Evolutionary conservation across 2,113 vertebrate species (phyloP).

Genomic region (Physeter macrocephalus): DNA sequence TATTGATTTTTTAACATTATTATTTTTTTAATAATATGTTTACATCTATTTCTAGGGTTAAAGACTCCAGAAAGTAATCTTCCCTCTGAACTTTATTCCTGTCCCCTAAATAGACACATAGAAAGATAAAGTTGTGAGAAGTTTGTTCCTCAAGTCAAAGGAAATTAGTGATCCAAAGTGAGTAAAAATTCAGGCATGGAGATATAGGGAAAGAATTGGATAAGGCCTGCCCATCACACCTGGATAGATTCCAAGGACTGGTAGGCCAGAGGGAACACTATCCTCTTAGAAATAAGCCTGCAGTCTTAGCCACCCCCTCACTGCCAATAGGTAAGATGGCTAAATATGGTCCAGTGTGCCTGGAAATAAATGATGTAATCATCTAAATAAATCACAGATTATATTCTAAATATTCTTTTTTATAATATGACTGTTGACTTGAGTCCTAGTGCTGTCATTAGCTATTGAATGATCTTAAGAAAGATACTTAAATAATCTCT

Average conservation of each 20-base stretch:
- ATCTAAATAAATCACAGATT: background rate
- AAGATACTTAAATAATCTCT: background rate
- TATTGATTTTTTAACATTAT: background rate
- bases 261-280: background rate
- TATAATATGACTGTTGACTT: background rate
- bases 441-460: background rate
- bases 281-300: background rate
- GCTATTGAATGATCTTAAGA: background rate
- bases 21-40: background rate
- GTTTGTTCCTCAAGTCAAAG: background rate
- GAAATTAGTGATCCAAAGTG: background rate
- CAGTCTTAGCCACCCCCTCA: background rate
- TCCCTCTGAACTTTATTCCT: background rate
- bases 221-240: background rate
- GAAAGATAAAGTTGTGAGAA: background rate
- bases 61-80: background rate
- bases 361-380: background rate
- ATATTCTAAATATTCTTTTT: background rate
- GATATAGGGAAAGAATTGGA: background rate
- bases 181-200: background rate
- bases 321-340: rapidly evolving
- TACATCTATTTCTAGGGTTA: background rate
- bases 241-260: no score
- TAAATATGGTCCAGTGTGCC: background rate
- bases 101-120: background rate